Evolutionary conservation across 2,113 vertebrate species (phyloP), one percentile per base, ranked within the genome.

Genomic region (Terrapene triunguis): DNA sequence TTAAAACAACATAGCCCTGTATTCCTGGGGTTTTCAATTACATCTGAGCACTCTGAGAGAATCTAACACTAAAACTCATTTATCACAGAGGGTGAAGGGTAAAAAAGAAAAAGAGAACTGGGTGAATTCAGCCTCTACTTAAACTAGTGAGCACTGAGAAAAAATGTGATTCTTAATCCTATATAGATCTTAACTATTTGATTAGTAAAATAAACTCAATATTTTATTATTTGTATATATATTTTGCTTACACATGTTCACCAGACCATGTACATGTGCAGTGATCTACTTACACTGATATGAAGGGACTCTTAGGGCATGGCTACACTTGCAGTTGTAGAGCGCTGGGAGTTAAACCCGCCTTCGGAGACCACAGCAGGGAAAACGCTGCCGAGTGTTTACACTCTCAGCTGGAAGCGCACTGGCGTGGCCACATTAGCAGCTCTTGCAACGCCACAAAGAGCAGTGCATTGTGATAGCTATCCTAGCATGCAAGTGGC

Each of bases 251-350:
- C 1, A 0, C 51, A 51, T 89, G 84, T n/a, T 88, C 51, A 69
- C 10, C 7, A 50, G 10, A 3, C 2, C 55, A 5, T 4, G 2
- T 3, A 0, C 9, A 81, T 84, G 50, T 32, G n/a, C 25, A 17
- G 51, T 51, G 38, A 83, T 25, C 94, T 72, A 4, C 83, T 90
- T 78, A 53, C 10, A 29, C 0, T 82, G 8, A 1, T 53, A 44
- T 27, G 62, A 44, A 9, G 48, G 48, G 53, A 54, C 53, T 54
- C 7, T 54, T 50, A 50, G 50, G 14, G 50, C 50, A 14, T 50
- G 50, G 50, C 50, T 50, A 50, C 50, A 50, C 50, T 50, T 50
- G 50, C 50, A 50, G 50, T 50, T 50, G 50, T 50, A 50, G 50
- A 50, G 50, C 14, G 50, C 50, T 50, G 50, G 50, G 50, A 50